Evolutionary conservation across 2,888 invertebrate genomes (phyloP).

Genomic region (Andrena hattorfiana): DNA sequence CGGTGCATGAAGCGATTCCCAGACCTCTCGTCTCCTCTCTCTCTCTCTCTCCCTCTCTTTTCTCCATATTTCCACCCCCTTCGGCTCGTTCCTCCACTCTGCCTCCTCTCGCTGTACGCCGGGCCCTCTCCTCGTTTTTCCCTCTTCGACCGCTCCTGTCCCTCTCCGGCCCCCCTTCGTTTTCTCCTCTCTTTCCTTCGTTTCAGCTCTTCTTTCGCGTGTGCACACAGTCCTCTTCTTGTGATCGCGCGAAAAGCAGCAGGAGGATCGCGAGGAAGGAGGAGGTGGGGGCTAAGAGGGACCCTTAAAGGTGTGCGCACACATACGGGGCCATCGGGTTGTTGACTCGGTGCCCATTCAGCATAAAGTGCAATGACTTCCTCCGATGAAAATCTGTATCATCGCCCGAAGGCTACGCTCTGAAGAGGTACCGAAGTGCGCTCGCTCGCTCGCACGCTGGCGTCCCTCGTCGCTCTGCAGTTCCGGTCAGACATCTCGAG

Average conservation of each 20-base stretch:
- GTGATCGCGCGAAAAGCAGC: slow-evolving; percentile 59
- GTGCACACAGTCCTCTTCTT: slow-evolving; percentile 30
- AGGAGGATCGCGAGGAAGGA: slow-evolving; percentile 53
- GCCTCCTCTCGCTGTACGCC: slow-evolving; percentile 3
- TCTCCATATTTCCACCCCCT: slow-evolving; percentile 16
- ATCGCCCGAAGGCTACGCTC: slow-evolving; percentile 68
- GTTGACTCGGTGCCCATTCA: slow-evolving; percentile 84
- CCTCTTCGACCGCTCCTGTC: slow-evolving; percentile 11
- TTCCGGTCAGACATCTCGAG: slow-evolving; percentile 58
- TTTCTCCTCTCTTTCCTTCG: slow-evolving; percentile 18
- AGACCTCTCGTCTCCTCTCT: slow-evolving; percentile 60
- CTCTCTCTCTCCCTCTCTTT: background rate
- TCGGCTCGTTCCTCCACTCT: slow-evolving; percentile 26
- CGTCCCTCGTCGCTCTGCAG: slow-evolving; percentile 7
- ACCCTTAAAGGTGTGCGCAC: slow-evolving; percentile 49
- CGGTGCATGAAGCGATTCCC: slow-evolving; percentile 80
- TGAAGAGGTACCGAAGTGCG: slow-evolving; percentile 54
- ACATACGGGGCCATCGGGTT: slow-evolving; percentile 74
- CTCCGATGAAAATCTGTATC: slow-evolving; percentile 81
- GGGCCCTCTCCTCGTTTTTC: slow-evolving; percentile 29
- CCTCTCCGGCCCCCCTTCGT: no score
- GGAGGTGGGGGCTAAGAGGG: slow-evolving; percentile 12
- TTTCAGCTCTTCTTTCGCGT: slow-evolving; percentile 39
- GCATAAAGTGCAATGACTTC: slow-evolving; percentile 84
- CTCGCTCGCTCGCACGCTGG: background rate